Percentiles rank a stretch among this genome's conserved stretches.
Conservation (phyloP, 2,888 invertebrate species). For the Bibio marci region DNA sequence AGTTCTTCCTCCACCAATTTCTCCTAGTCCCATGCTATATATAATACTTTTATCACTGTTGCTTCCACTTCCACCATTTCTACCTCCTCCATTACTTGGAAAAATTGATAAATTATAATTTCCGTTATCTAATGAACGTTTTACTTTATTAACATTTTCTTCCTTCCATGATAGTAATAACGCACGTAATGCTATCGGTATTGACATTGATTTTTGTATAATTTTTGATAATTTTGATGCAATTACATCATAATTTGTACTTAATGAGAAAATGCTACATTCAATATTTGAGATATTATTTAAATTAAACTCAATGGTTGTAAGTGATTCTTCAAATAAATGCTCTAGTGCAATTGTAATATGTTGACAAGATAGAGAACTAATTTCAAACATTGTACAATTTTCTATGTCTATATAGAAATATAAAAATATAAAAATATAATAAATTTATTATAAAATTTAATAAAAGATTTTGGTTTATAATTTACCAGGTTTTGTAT, state of each 20-base stretch:
- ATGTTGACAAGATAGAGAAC: constrained; percentile 75
- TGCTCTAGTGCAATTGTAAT: constrained; percentile 84
- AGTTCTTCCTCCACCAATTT: too few species aligned
- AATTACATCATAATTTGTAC: constrained; percentile 29
- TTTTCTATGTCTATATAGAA: constrained; percentile 27
- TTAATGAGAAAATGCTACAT: constrained; percentile 55
- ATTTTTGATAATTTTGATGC: constrained; percentile 38
- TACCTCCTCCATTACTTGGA: constrained; percentile 45
- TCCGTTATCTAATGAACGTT: constrained; percentile 35
- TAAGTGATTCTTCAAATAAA: constrained; percentile 81
- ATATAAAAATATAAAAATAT: background rate
- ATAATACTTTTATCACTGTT: constrained; percentile 1
- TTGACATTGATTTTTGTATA: constrained; percentile 78
- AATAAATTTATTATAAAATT: background rate
- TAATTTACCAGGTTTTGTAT: constrained; percentile 53
- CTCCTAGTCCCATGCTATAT: too few species aligned
- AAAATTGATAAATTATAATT: constrained; percentile 52
- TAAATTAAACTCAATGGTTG: constrained; percentile 79
- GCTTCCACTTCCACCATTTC: constrained; percentile 5
- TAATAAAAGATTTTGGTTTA: constrained; percentile 1
- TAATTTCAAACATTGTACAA: constrained; percentile 77
- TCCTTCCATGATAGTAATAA: constrained; percentile 75
- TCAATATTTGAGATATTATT: constrained; percentile 61
- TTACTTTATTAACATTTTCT: constrained; percentile 40
- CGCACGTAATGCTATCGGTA: constrained; percentile 77